Evolutionary conservation across 2,797 vertebrate species (phyloP).

Genomic region (Hypotaenidia philippensis): DNA sequence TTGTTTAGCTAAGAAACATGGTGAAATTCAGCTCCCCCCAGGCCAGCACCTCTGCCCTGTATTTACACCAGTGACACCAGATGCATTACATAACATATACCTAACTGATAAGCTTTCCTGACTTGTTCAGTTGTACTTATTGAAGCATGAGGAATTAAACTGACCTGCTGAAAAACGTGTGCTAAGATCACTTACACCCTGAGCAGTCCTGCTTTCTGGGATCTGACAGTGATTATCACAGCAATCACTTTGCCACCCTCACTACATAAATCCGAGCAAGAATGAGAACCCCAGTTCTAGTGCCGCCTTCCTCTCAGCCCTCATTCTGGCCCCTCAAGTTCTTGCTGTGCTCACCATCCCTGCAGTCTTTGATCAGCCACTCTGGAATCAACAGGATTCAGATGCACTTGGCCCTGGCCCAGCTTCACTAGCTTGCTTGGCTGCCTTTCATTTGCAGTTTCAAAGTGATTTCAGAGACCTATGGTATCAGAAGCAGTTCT

Average conservation of each 20-base stretch:
- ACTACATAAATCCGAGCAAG: not conserved
- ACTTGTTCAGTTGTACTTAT: not conserved
- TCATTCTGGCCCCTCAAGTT: not conserved
- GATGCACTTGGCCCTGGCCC: not conserved
- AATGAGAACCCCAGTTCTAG: not conserved
- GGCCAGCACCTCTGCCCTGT: not conserved
- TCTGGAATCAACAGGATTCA: not conserved
- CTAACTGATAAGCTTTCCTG: not conserved
- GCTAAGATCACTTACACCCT: not conserved
- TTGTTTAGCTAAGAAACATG: not conserved
- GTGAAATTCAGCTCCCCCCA: not conserved
- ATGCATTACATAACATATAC: not conserved
- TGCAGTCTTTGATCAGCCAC: not conserved
- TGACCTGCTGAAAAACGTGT: not conserved
- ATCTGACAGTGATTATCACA: not conserved
- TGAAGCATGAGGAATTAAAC: not conserved
- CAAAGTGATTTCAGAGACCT: conserved; percentile 26
- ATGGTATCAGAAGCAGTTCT: not conserved
- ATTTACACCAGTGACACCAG: not conserved
- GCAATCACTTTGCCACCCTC: not conserved
- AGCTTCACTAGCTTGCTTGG: not conserved
- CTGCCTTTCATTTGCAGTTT: conserved; percentile 22
- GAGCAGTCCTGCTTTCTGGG: not conserved
- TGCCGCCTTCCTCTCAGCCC: not conserved
- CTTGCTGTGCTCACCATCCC: not conserved